A percentile compares a stretch with the other conserved stretches of the same genome.
Conservation (phyloP, 1,140 invertebrate species). For the Bombus pyrosoma region DNA sequence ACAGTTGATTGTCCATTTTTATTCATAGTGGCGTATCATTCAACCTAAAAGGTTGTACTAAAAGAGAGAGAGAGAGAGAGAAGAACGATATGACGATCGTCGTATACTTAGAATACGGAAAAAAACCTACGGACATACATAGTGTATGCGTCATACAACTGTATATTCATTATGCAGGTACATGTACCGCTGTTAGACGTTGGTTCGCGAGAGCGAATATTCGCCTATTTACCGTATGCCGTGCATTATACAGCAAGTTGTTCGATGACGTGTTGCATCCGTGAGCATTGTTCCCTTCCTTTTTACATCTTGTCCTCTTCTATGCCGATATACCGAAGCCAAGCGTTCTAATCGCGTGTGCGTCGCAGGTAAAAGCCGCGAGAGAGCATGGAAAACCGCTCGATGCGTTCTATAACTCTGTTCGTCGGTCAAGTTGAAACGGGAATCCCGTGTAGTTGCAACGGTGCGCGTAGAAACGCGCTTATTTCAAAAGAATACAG, state of each 20-base stretch:
- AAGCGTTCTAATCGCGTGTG: background rate
- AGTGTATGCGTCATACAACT: background rate
- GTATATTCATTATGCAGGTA: background rate
- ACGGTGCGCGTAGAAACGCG: background rate
- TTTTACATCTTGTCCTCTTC: background rate
- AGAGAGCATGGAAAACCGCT: background rate
- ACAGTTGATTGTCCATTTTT: background rate
- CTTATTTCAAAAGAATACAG: slow-evolving; percentile 26
- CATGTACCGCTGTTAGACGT: background rate
- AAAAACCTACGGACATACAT: background rate
- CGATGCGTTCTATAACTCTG: background rate
- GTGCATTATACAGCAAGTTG: slow-evolving; percentile 8
- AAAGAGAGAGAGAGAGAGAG: too few relatives aligned
- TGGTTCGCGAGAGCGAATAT: background rate
- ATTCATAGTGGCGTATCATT: too few relatives aligned
- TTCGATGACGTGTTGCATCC: background rate
- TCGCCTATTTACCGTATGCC: slow-evolving; percentile 26
- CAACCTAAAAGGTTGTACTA: background rate
- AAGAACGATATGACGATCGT: background rate
- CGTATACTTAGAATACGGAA: background rate
- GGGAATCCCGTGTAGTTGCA: slow-evolving; percentile 19
- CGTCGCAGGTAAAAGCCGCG: background rate
- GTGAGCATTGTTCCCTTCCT: background rate
- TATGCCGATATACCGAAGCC: background rate
- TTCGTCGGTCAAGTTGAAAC: slow-evolving; percentile 1